Conservation (phyloP, 2,113 vertebrate species). For the Orycteropus afer region DNA sequence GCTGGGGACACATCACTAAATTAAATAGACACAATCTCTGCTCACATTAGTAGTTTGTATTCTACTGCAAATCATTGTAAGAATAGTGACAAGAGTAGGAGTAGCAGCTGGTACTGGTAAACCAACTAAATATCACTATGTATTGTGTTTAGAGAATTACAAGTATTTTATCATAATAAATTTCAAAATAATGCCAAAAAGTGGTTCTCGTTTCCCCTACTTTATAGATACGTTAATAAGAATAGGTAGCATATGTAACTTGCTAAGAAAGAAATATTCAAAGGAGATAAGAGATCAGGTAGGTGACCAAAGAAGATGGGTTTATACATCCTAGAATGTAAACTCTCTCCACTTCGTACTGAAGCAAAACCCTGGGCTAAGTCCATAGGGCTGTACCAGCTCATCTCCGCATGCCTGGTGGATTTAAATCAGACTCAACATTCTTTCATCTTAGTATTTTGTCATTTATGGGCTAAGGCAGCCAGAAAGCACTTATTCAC, state of each 20-base stretch:
- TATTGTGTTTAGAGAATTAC: slow-evolving; percentile 22
- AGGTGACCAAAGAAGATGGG: not conserved
- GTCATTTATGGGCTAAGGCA: slow-evolving; percentile 12
- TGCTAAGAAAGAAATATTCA: not conserved
- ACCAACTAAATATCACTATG: not conserved
- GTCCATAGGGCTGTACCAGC: not conserved
- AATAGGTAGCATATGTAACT: not conserved
- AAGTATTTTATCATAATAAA: not conserved
- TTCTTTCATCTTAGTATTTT: not conserved
- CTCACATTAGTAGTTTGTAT: not conserved
- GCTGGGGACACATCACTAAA: not conserved
- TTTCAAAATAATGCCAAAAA: not conserved
- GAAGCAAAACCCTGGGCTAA: not conserved
- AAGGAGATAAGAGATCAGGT: not conserved
- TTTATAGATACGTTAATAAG: not conserved
- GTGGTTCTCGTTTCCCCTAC: not conserved
- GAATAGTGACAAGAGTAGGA: not conserved
- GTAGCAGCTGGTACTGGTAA: not conserved
- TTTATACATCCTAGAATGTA: not conserved
- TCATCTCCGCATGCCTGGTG: not conserved
- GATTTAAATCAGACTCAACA: not conserved
- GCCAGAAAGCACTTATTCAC: not conserved
- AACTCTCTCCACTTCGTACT: not conserved
- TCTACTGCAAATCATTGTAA: slow-evolving; percentile 11
- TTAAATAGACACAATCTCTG: not conserved